phyloP scores from a whole-genome alignment of 1,140 invertebrate genomes.

The Penaeus japonicus region DNA sequence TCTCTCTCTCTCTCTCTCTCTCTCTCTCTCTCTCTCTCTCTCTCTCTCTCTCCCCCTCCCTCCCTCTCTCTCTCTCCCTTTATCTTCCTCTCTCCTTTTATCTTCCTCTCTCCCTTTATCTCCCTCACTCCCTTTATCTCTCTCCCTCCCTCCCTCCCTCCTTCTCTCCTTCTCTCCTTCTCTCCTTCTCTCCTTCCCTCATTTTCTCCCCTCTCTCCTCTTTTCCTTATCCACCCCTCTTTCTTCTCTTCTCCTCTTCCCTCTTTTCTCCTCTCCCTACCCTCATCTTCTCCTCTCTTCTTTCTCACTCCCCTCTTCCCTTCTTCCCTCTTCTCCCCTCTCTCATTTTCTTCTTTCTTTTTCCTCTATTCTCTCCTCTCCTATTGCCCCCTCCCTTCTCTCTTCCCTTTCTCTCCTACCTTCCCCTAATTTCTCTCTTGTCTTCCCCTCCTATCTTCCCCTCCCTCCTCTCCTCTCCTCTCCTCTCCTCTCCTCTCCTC shows the following conservation, averaged over 20 bases:
- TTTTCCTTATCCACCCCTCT: neutral
- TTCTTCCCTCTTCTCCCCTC: neutral
- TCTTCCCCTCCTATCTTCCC: neutral
- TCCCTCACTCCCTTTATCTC: too few relatives aligned
- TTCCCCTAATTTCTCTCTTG: neutral
- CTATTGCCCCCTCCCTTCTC: neutral
- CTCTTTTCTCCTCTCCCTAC: neutral
- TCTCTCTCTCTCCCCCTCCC: neutral
- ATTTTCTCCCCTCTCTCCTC: neutral
- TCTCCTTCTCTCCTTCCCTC: neutral
- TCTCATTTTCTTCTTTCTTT: neutral
- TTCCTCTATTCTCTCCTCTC: neutral
- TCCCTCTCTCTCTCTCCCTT: neutral
- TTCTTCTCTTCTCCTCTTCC: neutral
- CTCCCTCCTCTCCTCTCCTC: neutral
- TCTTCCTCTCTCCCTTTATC: neutral
- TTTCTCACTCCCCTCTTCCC: neutral
- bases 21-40: too few relatives aligned
- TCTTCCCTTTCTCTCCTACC: neutral
- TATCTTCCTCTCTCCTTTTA: neutral
- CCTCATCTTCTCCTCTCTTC: neutral
- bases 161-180: neutral
- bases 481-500: neutral
- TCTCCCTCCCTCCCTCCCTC: too few relatives aligned
- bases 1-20: too few relatives aligned